These are phyloP conservation scores for Monodelphis domestica DNA, from an alignment of 2,797 vertebrate species.

Conservation along the genomic window DNA sequence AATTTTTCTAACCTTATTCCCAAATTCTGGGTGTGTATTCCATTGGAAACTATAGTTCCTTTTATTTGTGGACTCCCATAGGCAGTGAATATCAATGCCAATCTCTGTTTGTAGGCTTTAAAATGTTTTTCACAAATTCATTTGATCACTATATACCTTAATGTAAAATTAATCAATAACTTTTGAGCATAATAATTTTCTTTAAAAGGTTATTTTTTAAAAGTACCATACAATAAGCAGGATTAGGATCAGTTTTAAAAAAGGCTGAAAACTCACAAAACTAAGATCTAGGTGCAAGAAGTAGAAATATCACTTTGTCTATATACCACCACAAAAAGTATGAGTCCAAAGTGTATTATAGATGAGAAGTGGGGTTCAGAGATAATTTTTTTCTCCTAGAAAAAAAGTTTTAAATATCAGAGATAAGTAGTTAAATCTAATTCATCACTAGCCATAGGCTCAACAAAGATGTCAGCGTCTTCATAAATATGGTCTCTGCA, in stretches of 20 bases:
- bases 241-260: background rate
- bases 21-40: no score
- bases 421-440: background rate
- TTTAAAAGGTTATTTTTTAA: no score
- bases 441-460: background rate
- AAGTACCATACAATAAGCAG: background rate
- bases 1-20: no score
- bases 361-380: background rate
- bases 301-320: background rate
- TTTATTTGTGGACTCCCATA: no score
- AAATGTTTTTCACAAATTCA: no score
- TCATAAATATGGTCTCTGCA: background rate
- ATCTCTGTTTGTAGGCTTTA: no score
- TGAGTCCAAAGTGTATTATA: background rate
- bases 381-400: background rate
- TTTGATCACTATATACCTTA: no score
- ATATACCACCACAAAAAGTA: background rate
- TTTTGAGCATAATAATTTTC: no score
- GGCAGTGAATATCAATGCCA: no score
- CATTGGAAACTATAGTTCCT: no score
- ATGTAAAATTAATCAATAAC: no score
- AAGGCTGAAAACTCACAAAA: background rate
- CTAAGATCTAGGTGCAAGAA: background rate
- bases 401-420: background rate
- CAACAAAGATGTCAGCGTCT: background rate